phyloP scores from a whole-genome alignment of 2,113 vertebrate species.

The Mystacornis crossleyi region DNA sequence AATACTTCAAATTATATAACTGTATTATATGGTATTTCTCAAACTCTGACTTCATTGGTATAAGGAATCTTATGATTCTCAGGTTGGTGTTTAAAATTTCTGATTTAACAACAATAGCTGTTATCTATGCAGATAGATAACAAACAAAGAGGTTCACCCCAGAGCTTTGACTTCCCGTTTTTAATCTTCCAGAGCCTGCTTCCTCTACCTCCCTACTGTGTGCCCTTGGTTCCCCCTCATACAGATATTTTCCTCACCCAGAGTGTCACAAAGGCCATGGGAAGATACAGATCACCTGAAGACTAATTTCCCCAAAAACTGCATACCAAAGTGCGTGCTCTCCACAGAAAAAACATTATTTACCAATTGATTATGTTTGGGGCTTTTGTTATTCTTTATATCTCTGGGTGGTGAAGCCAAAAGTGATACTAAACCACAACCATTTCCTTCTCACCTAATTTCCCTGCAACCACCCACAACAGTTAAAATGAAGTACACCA shows the following conservation, averaged over 20 bases:
- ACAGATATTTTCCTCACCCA: not conserved
- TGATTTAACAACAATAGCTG: not conserved
- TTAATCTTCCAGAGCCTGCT: not conserved
- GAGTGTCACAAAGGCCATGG: not conserved
- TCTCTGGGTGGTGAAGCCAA: not conserved
- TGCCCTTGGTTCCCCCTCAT: not conserved
- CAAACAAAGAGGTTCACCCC: not conserved
- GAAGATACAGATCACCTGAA: not conserved
- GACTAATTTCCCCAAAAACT: not conserved
- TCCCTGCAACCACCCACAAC: not conserved
- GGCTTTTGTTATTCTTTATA: not conserved
- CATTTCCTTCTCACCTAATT: not conserved
- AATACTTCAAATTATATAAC: not conserved
- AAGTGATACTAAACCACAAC: not conserved
- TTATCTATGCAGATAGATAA: fast-evolving
- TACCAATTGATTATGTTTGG: fast-evolving
- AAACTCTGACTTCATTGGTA: not conserved
- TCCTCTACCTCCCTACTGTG: not conserved
- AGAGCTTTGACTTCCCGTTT: not conserved
- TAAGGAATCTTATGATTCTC: not conserved
- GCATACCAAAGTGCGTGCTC: not conserved
- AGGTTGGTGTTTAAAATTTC: not conserved
- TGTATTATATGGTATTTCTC: not conserved
- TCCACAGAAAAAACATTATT: not conserved
- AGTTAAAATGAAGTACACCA: not conserved